phyloP scores from a whole-genome alignment of 1,140 invertebrate genomes.

The Triops longicaudatus region DNA sequence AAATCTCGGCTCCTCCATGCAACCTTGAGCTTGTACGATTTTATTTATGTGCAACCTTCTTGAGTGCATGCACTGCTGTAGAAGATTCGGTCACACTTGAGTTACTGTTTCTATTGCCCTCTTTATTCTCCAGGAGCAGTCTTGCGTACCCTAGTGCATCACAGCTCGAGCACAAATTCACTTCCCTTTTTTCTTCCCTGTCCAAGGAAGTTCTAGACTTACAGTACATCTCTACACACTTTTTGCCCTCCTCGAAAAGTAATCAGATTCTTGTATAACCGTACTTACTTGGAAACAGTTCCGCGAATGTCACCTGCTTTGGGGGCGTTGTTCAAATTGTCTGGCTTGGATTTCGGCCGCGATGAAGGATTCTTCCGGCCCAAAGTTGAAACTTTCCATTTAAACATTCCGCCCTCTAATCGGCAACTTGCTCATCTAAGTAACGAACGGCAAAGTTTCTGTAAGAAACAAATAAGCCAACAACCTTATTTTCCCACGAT shows the following conservation, averaged over 20 bases:
- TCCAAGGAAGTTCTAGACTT: neutral
- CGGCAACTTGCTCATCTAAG: neutral
- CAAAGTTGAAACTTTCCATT: constrained; percentile 3
- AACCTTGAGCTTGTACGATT: neutral
- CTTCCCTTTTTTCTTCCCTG: neutral
- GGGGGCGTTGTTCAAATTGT: neutral
- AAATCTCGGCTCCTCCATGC: neutral
- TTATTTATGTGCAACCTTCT: no score
- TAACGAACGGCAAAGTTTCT: neutral
- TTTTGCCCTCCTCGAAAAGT: neutral
- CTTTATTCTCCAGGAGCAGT: neutral
- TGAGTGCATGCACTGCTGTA: neutral
- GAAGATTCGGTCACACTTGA: neutral
- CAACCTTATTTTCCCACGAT: neutral
- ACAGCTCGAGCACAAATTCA: neutral
- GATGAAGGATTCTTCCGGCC: neutral
- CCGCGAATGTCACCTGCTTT: neutral
- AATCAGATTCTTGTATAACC: neutral
- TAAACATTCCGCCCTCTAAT: neutral
- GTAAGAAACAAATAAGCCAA: neutral
- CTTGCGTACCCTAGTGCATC: constrained; percentile 4
- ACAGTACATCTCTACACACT: neutral
- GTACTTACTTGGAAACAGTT: neutral
- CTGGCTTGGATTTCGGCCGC: neutral
- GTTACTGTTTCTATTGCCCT: neutral